These are phyloP conservation scores for Hirtodrosophila cameraria DNA, from an alignment of 2,888 invertebrate species.

Conservation along the genomic window DNA sequence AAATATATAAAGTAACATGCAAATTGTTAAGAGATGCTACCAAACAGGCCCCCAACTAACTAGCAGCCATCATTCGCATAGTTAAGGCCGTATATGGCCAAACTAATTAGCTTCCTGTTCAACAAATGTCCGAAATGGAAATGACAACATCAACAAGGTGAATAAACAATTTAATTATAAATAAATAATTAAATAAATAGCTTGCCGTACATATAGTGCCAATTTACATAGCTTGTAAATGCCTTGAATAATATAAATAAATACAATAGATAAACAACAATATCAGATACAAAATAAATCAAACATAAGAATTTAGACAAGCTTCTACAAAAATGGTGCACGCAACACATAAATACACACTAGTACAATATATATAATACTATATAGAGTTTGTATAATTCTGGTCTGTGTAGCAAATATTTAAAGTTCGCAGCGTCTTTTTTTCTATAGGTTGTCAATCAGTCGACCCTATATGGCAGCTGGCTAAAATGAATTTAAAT, in stretches of 20 bases:
- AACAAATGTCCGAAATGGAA: slow-evolving; percentile 52
- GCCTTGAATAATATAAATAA: slow-evolving; percentile 33
- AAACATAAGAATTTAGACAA: slow-evolving; percentile 51
- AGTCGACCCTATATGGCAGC: slow-evolving; percentile 58
- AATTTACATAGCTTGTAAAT: slow-evolving; percentile 74
- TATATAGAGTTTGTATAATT: slow-evolving; percentile 17
- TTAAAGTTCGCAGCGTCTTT: slow-evolving; percentile 32
- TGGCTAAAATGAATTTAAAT: slow-evolving; percentile 61
- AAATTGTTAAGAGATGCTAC: slow-evolving; percentile 64
- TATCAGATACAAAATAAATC: slow-evolving; percentile 50
- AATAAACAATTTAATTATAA: slow-evolving; percentile 77
- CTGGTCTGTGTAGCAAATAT: slow-evolving; percentile 22
- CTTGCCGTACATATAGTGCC: slow-evolving; percentile 43
- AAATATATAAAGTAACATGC: slow-evolving; percentile 53
- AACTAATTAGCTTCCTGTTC: slow-evolving; percentile 78
- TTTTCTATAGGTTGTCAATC: slow-evolving; percentile 48
- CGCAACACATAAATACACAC: slow-evolving; percentile 29
- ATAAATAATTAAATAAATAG: slow-evolving; percentile 74
- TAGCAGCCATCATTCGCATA: slow-evolving; percentile 59
- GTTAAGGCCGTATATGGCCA: slow-evolving; percentile 68
- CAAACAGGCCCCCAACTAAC: slow-evolving; percentile 38
- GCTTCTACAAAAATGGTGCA: slow-evolving; percentile 52
- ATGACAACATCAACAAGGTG: slow-evolving; percentile 56
- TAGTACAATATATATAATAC: background rate
- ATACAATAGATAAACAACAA: slow-evolving; percentile 8